phyloP scores from a whole-genome alignment of 2,888 invertebrate species.

The Parnassius mnemosyne region DNA sequence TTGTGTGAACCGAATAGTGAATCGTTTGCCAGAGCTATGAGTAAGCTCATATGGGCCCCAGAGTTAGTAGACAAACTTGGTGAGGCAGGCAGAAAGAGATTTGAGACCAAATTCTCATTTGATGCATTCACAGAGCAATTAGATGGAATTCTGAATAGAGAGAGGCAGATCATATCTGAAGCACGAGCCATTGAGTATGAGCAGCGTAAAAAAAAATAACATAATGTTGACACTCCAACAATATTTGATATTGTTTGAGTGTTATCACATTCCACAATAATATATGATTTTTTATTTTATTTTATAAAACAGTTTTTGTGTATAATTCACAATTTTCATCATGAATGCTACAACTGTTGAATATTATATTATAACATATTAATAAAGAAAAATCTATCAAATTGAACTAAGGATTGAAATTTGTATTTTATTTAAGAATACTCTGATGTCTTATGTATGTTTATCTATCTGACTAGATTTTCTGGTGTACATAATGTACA shows the following conservation, averaged over 20 bases:
- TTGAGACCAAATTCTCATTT: conserved; percentile 91
- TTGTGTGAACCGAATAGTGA: conserved; percentile 85
- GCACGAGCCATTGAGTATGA: conserved; percentile 65
- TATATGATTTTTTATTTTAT: too few species aligned
- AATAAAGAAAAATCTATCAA: too few species aligned
- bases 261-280: conserved; percentile 31
- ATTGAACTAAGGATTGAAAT: too few species aligned
- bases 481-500: too few species aligned
- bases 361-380: too few species aligned
- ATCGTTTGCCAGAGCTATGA: conserved; percentile 89
- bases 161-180: conserved; percentile 67
- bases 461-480: too few species aligned
- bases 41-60: conserved; percentile 82
- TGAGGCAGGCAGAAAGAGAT: conserved; percentile 85
- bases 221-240: conserved; percentile 63
- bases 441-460: too few species aligned
- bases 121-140: conserved; percentile 87
- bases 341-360: too few species aligned
- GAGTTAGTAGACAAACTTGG: conserved; percentile 85
- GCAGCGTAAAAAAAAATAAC: conserved; percentile 67
- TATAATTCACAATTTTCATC: too few species aligned
- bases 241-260: conserved; percentile 76
- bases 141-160: conserved; percentile 75
- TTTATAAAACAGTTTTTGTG: too few species aligned
- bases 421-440: too few species aligned